phyloP scores from a whole-genome alignment of 1,140 invertebrate genomes.

The Zaprionus davidi region DNA sequence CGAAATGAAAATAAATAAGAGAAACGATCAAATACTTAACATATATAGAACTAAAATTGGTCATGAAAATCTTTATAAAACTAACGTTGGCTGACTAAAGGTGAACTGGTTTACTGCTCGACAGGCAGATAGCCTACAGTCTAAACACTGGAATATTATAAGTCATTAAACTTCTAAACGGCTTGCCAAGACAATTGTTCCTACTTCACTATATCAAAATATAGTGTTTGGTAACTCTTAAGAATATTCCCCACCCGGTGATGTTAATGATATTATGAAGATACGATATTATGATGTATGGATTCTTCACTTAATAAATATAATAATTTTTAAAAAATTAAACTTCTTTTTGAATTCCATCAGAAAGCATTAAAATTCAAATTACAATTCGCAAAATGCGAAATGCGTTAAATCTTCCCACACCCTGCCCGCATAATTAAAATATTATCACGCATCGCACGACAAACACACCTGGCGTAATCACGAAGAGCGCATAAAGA shows the following conservation, averaged over 20 bases:
- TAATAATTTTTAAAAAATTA: too few species aligned
- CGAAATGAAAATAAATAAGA: neutral
- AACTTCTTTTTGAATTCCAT: neutral
- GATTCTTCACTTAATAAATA: too few species aligned
- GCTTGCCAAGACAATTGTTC: too few species aligned
- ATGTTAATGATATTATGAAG: too few species aligned
- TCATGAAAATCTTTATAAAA: neutral
- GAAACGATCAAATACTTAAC: neutral
- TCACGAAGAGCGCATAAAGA: constrained; percentile 36
- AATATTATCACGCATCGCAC: constrained; percentile 60
- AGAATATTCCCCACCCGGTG: too few species aligned
- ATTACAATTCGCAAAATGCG: neutral
- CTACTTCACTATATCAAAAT: too few species aligned
- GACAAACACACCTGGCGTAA: constrained; percentile 60
- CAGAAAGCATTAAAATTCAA: neutral
- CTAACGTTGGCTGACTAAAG: neutral
- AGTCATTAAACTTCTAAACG: neutral
- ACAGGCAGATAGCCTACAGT: neutral
- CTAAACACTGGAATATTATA: neutral
- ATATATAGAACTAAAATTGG: neutral
- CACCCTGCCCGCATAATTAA: constrained; percentile 55
- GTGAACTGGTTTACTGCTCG: neutral
- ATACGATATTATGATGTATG: too few species aligned
- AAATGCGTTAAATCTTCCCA: neutral
- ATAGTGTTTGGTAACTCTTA: too few species aligned